phyloP scores from a whole-genome alignment of 1,140 invertebrate genomes.

The Bombus affinis region DNA sequence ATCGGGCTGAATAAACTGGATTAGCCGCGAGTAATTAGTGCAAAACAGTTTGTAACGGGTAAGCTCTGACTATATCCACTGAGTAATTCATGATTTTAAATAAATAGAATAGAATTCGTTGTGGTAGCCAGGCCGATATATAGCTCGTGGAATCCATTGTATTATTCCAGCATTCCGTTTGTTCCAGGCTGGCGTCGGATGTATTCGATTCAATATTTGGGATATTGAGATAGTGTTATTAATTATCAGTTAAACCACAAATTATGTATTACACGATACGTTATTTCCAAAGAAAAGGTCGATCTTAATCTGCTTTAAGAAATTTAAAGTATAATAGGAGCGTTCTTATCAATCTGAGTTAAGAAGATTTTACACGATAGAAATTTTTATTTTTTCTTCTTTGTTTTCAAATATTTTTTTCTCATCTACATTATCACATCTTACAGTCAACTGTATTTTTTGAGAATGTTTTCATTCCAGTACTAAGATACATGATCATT shows the following conservation, averaged over 20 bases:
- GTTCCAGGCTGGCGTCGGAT: neutral
- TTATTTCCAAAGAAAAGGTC: neutral
- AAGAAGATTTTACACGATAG: no score
- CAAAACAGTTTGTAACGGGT: neutral
- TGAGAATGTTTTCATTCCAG: neutral
- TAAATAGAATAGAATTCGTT: slow-evolving; percentile 49
- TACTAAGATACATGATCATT: neutral
- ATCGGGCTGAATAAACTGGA: neutral
- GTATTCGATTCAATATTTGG: slow-evolving; percentile 24
- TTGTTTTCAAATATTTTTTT: neutral
- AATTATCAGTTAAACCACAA: slow-evolving; percentile 57
- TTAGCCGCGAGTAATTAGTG: slow-evolving; percentile 18
- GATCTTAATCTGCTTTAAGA: neutral
- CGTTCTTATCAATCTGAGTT: neutral
- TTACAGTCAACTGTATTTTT: no score
- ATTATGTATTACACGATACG: slow-evolving; percentile 22
- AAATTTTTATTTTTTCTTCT: neutral
- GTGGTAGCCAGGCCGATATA: slow-evolving; percentile 42
- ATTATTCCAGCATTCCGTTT: neutral
- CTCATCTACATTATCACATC: neutral
- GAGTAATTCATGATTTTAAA: slow-evolving; percentile 62
- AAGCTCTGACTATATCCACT: no score
- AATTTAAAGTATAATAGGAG: neutral
- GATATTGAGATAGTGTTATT: slow-evolving; percentile 43
- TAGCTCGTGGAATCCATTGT: slow-evolving; percentile 5